These are phyloP conservation scores for Agonopterix subpropinquella DNA, from an alignment of 2,888 invertebrate species.

Conservation along the genomic window DNA sequence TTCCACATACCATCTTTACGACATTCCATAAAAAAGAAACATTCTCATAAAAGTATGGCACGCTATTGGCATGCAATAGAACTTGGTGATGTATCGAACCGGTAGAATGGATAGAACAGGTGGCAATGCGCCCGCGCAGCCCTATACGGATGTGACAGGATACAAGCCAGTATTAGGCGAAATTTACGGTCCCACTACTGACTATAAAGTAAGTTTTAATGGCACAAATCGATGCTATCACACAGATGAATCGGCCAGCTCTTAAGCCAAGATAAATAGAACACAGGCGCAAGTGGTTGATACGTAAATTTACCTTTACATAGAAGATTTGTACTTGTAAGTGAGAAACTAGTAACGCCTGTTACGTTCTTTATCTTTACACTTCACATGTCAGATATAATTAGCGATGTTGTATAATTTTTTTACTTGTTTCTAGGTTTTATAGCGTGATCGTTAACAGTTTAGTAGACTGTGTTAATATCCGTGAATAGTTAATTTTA, in stretches of 20 bases:
- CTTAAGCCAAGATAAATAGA: slow-evolving; percentile 34
- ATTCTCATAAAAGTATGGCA: background rate
- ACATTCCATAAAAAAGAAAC: background rate
- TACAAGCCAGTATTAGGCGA: slow-evolving; percentile 52
- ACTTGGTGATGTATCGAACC: slow-evolving; percentile 16
- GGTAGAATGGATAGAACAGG: slow-evolving; percentile 40
- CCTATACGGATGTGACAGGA: slow-evolving; percentile 49
- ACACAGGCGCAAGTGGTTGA: slow-evolving; percentile 34
- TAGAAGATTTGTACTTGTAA: slow-evolving; percentile 23
- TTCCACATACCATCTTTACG: too few relatives aligned
- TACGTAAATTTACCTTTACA: slow-evolving; percentile 35
- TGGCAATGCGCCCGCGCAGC: slow-evolving; percentile 35
- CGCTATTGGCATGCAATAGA: background rate
- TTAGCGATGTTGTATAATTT: slow-evolving; percentile 1
- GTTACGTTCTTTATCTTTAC: slow-evolving; percentile 20
- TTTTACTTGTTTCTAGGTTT: background rate
- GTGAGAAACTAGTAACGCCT: slow-evolving; percentile 25
- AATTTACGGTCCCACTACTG: slow-evolving; percentile 49
- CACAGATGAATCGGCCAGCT: slow-evolving; percentile 41
- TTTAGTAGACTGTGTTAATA: too few relatives aligned
- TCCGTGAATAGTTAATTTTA: too few relatives aligned
- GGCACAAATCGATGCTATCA: slow-evolving; percentile 54
- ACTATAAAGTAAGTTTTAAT: slow-evolving; percentile 50
- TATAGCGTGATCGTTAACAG: too few relatives aligned
- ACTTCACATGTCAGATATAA: slow-evolving; percentile 9